A percentile compares a stretch with the other conserved stretches of the same genome.
phyloP scores from a whole-genome alignment of 2,113 vertebrate genomes.

The Gasterosteus aculeatus region DNA sequence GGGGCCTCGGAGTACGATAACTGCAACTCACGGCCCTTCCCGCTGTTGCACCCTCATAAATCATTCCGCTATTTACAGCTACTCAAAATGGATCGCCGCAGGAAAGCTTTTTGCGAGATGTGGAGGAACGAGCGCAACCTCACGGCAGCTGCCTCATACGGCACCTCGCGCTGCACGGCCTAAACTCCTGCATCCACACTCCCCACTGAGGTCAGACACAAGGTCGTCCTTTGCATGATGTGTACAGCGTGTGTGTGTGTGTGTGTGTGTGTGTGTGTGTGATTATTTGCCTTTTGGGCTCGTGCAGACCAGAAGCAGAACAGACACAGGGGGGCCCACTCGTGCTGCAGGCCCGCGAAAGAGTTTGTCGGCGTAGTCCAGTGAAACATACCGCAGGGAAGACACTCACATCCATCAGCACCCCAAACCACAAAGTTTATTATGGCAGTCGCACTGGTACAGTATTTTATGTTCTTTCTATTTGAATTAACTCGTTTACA shows the following conservation, averaged over 20 bases:
- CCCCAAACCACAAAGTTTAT: background rate
- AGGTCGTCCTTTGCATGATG: constrained; percentile 47
- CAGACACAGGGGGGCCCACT: constrained; percentile 4
- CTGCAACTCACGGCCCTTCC: constrained; percentile 63
- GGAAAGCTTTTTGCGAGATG: constrained; percentile 18
- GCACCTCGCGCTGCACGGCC: constrained; percentile 28
- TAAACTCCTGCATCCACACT: background rate
- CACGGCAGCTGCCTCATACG: constrained; percentile 13
- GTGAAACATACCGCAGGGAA: background rate
- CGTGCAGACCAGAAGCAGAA: background rate
- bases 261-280: background rate
- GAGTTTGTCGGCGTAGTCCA: background rate
- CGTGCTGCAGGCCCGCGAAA: constrained; percentile 5
- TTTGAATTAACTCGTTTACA: background rate
- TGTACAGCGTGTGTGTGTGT: constrained; percentile 22
- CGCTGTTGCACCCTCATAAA: constrained; percentile 68
- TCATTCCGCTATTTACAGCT: constrained; percentile 63
- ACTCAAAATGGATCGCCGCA: constrained; percentile 42
- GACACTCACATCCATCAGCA: background rate
- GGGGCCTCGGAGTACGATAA: constrained; percentile 65
- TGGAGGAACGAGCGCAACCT: constrained; percentile 27
- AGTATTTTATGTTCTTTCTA: background rate
- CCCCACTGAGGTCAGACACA: constrained; percentile 34
- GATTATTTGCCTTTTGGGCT: constrained; percentile 14
- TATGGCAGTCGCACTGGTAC: background rate